phyloP scores from a whole-genome alignment of 2,113 vertebrate genomes.

The Empidonax traillii region DNA sequence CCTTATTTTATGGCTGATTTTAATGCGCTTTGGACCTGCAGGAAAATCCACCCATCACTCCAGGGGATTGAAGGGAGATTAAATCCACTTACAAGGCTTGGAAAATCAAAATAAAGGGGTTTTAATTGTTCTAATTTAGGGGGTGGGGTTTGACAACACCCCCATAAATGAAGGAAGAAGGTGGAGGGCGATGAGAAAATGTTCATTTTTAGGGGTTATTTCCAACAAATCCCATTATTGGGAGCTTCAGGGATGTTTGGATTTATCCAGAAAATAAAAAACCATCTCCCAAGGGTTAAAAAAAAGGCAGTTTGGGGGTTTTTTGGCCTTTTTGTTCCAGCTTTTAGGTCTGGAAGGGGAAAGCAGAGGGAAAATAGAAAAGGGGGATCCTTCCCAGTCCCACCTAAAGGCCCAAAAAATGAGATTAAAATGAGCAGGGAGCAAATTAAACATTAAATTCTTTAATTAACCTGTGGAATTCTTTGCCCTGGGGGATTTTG shows the following conservation, averaged over 20 bases:
- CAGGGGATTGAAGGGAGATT: neutral
- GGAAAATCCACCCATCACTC: neutral
- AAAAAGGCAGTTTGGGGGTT: neutral
- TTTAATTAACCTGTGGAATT: no score
- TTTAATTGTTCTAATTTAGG: neutral
- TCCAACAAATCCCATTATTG: neutral
- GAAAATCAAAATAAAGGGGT: neutral
- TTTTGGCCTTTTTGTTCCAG: neutral
- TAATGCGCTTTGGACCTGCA: neutral
- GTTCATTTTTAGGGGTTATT: neutral
- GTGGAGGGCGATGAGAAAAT: neutral
- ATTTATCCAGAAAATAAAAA: neutral
- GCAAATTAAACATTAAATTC: no score
- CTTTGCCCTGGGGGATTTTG: no score
- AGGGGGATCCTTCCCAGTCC: neutral
- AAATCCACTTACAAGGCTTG: neutral
- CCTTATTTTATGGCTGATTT: no score
- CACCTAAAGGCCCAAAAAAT: neutral
- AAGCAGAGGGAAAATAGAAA: neutral
- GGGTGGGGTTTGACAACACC: neutral
- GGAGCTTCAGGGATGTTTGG: neutral
- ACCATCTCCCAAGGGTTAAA: neutral
- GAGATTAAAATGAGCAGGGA: no score
- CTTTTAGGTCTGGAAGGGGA: neutral
- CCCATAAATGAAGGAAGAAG: neutral